Percentiles rank a stretch among this genome's conserved stretches.
Conservation (phyloP, 1,140 invertebrate species). For the Trissolcus basalis region DNA sequence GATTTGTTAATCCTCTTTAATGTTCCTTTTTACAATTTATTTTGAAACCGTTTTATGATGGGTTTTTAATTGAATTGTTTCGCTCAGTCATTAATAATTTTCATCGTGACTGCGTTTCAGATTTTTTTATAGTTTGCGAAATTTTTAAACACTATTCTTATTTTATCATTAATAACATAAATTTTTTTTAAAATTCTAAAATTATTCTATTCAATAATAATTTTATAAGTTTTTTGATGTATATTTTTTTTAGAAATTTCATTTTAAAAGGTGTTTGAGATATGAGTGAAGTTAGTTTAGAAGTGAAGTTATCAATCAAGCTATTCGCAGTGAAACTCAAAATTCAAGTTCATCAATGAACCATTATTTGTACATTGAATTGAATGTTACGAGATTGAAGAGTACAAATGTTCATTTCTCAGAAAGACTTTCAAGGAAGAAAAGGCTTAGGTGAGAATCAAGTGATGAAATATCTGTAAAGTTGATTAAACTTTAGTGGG, state of each 20-base stretch:
- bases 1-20: background rate
- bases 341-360: conserved; percentile 27
- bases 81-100: too few species aligned
- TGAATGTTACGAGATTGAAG: conserved; percentile 14
- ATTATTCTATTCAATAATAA: too few species aligned
- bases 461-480: background rate
- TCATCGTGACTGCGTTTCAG: too few species aligned
- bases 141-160: too few species aligned
- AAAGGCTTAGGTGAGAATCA: too few species aligned
- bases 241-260: too few species aligned
- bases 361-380: conserved; percentile 17
- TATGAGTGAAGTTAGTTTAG: conserved; percentile 26
- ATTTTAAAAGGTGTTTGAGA: conserved; percentile 6
- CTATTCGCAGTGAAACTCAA: conserved; percentile 35
- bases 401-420: conserved; percentile 31
- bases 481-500: conserved; percentile 1
- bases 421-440: conserved; percentile 13
- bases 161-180: too few species aligned
- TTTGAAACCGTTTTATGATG: conserved; percentile 13
- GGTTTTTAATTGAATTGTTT: conserved; percentile 37
- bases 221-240: too few species aligned
- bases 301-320: conserved; percentile 43
- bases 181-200: too few species aligned
- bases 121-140: too few species aligned
- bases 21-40: conserved; percentile 13